Evolutionary conservation across 2,113 vertebrate genomes (phyloP), one percentile per base, ranked within the genome.

Genomic region (Pteruthius melanotis): DNA sequence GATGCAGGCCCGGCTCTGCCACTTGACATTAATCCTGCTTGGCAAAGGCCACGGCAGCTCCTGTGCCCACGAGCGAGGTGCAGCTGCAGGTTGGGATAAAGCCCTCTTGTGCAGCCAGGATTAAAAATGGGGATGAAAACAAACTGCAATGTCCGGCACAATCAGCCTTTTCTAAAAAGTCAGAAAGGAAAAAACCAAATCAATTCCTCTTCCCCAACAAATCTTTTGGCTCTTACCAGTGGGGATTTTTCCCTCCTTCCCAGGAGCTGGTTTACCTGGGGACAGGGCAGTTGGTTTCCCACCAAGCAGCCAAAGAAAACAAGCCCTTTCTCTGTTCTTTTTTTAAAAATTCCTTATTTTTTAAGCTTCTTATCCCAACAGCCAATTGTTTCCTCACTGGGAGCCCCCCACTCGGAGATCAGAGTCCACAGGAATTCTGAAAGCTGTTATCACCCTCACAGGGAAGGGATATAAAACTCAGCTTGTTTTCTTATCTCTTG

Each of bases 61-160:
- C 45, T 60, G 53, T 70, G 89, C 89, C 76, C 87, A 57, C 9
- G 2, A 90, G 89, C 83, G 68, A 90, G 93, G 86, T 86, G 91
- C 96, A 95, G 89, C 83, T 93, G 87, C 87, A 87, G 93, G 83
- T 66, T 87, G 52, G 44, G 49, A 89, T 53, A 87, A 91, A 50
- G 64, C 37, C 56, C 69, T 86, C 81, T 89, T 90, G 86, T 88
- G 86, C 63, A 68, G 66, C 61, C 75, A 18, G 49, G 54, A 49
- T 49, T 50, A 53, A 40, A 90, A 56, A 47, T 2, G 40, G 16
- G 9, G 22, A 33, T 11, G 45, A 28, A 61, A 90, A 39, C 30
- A 40, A 72, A 53, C 63, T 21, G 7, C 45, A 40, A 8, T 21
- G 12, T 71, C 64, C 27, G 0, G 17, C 45, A 72, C 30, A 39